A percentile compares a stretch with the other conserved stretches of the same genome.
Conservation (phyloP, 2,888 invertebrate species). For the Cataglyphis rosenhaueri region DNA sequence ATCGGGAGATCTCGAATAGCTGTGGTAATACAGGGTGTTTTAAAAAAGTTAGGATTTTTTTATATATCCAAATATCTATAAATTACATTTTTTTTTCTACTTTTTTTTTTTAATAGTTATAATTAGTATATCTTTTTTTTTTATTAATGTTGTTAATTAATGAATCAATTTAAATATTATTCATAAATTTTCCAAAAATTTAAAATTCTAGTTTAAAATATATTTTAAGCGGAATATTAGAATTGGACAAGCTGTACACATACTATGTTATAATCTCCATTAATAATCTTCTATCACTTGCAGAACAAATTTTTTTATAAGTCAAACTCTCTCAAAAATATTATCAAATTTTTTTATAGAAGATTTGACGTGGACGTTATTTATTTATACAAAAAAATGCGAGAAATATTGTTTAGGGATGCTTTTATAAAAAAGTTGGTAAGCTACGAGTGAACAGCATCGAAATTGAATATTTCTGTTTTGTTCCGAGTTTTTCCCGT, state of each 20-base stretch:
- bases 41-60: background rate
- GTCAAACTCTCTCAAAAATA: background rate
- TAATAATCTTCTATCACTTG: background rate
- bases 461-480: conserved; percentile 53
- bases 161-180: background rate
- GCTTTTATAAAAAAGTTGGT: conserved; percentile 13
- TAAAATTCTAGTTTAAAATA: background rate
- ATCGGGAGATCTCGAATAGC: conserved; percentile 25
- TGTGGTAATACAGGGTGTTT: conserved; percentile 5
- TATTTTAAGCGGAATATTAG: background rate
- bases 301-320: background rate
- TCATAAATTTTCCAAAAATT: background rate
- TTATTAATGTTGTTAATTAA: background rate
- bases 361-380: background rate
- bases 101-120: background rate
- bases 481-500: conserved; percentile 2
- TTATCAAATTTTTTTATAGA: background rate
- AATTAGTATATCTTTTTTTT: background rate
- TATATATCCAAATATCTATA: background rate
- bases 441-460: conserved; percentile 31
- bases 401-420: background rate
- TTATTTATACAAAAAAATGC: conserved; percentile 12
- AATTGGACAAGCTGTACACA: background rate
- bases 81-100: background rate
- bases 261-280: background rate